A percentile compares a stretch with the other conserved stretches of the same genome.
These are phyloP conservation scores for Colaptes auratus DNA, from an alignment of 2,113 vertebrate species.

Conservation along the genomic window DNA sequence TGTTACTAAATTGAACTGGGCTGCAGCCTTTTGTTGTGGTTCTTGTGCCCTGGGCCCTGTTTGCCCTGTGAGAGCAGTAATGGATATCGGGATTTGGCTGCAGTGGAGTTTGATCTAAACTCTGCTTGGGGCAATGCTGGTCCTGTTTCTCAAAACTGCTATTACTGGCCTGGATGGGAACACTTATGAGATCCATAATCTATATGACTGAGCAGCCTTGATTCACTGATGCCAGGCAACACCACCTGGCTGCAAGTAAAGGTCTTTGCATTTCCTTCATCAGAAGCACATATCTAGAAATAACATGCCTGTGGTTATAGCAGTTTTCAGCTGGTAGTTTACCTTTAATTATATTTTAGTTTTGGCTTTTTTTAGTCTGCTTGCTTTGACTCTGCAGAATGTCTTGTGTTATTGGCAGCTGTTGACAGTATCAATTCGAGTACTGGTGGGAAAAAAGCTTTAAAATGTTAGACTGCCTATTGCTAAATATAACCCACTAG, in stretches of 20 bases:
- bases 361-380: neutral
- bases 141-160: neutral
- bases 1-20: neutral
- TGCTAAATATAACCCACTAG: conserved; percentile 22
- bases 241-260: neutral
- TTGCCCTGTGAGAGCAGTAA: neutral
- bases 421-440: conserved; percentile 41
- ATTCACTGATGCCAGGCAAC: neutral
- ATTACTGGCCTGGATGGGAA: neutral
- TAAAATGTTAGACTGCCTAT: conserved; percentile 1
- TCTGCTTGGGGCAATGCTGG: neutral
- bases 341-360: neutral
- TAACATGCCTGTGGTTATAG: neutral
- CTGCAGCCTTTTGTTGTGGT: neutral
- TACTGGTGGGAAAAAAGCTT: conserved; percentile 19
- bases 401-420: conserved; percentile 18
- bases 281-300: neutral
- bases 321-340: neutral
- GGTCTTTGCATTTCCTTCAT: neutral
- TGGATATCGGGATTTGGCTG: neutral
- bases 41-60: neutral
- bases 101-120: neutral
- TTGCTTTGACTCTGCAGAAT: conserved; percentile 19
- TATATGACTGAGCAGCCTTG: neutral
- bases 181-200: neutral